Evolutionary conservation across 2,888 invertebrate genomes (phyloP).

Genomic region (Stegophylla sp.): DNA sequence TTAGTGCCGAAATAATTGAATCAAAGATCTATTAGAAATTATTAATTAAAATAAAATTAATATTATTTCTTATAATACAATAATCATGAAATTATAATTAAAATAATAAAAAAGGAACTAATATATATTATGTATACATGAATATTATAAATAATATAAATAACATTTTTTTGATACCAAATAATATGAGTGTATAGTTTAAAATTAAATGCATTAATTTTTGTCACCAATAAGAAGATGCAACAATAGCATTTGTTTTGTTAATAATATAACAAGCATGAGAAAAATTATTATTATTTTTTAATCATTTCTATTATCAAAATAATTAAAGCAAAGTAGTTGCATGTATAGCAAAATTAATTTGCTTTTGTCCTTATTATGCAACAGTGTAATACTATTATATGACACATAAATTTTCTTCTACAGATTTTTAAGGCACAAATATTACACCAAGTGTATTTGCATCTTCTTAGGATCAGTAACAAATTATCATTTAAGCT

Average conservation of each 20-base stretch:
- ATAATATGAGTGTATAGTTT: background rate
- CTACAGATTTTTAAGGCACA: no score
- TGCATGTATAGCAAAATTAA: no score
- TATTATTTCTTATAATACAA: background rate
- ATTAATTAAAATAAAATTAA: background rate
- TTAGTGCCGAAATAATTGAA: slow-evolving; percentile 10
- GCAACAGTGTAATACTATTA: no score
- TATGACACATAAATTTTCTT: no score
- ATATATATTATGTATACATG: background rate
- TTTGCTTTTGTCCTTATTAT: no score
- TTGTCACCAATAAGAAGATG: background rate
- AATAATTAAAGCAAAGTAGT: no score
- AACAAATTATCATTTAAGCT: background rate
- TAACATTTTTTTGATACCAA: background rate
- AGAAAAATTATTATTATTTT: no score
- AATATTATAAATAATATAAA: no score
- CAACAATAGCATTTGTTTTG: no score
- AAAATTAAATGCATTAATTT: background rate
- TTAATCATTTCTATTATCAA: no score
- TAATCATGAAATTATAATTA: background rate
- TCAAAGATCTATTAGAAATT: slow-evolving; percentile 16
- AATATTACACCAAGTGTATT: no score
- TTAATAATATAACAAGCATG: no score
- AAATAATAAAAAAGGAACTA: slow-evolving; percentile 46
- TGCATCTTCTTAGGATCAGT: background rate